These are phyloP conservation scores for Oscheius sp. DNA, from an alignment of 2,888 invertebrate species.

Conservation along the genomic window DNA sequence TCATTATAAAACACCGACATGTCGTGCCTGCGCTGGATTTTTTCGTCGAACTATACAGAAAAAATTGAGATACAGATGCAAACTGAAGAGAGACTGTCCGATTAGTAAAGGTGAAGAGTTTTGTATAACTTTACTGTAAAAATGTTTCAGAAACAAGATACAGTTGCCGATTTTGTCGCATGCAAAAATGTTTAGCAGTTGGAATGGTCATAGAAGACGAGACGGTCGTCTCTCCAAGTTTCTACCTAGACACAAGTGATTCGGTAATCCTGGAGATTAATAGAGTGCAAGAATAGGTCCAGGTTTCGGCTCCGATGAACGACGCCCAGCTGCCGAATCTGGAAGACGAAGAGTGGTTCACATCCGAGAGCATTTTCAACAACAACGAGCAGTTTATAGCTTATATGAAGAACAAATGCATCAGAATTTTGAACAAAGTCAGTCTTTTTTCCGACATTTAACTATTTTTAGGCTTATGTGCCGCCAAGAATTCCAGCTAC, in stretches of 20 bases:
- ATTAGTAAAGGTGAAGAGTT: slow-evolving; percentile 1
- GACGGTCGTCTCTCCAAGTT: neutral
- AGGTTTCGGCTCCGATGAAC: neutral
- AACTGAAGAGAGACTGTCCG: neutral
- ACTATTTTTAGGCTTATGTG: neutral
- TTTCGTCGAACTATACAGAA: slow-evolving; percentile 10
- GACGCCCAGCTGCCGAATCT: slow-evolving; percentile 7
- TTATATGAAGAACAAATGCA: slow-evolving; percentile 3
- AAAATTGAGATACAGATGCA: slow-evolving; percentile 18
- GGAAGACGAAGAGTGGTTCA: slow-evolving; percentile 10
- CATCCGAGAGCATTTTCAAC: neutral
- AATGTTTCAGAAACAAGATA: neutral
- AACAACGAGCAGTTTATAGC: neutral
- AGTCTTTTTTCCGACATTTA: neutral
- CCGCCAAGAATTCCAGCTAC: neutral
- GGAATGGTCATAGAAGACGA: slow-evolving; percentile 20
- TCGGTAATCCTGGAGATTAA: neutral
- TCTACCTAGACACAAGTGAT: neutral
- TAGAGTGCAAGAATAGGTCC: neutral
- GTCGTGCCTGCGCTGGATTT: slow-evolving; percentile 22
- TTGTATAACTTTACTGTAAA: no score
- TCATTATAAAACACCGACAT: slow-evolving; percentile 5
- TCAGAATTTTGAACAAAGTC: slow-evolving; percentile 4
- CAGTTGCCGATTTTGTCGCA: slow-evolving; percentile 10
- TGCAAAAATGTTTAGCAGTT: slow-evolving; percentile 24